Base-by-base conservation (phyloP, 2,113 vertebrate species). In the Menidia beryllina region DNA sequence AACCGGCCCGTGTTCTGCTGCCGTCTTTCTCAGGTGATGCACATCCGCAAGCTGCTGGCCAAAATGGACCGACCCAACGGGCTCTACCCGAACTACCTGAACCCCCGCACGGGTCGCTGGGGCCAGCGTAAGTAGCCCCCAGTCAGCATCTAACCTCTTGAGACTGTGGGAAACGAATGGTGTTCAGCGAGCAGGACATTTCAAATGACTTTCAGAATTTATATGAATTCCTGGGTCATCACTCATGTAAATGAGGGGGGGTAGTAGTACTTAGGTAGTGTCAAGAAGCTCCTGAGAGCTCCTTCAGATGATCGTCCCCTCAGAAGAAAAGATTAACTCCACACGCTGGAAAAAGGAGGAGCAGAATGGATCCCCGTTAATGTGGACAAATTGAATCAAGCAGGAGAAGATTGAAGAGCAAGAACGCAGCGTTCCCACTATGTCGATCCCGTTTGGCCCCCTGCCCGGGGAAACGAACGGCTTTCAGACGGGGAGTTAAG, bases 11-110 rank as follows among this genome's bases (percentile, higher is more conserved):
- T 53, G 2, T 45, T 4, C n/a, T n/a, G n/a, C n/a, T 68, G 15
- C 2, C 58, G 5, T 47, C 39, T 7, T 4, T 52, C 3, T 76
- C 91, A 99, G 98, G 98, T 99, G 74, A 97, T 99, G 96, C 96
- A 98, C 87, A 98, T 99, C 90, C 91, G 98, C 70, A 98, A 98
- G 89, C 92, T 98, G 14, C 94, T 99, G 38, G 96, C 97, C 89
- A 99, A 98, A 93, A 99, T 99, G 98, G 97, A 99, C 82, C 93
- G 97, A 73, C 98, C 97, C 81, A 98, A 99, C 63, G 98, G 98
- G 48, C 97, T 99, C 57, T 99, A 99, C 88, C 98, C 98, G 49
- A 99, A 99, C 91, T 99, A 99, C 91, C 92, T 99, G 93, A 99
- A 99, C 82, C 98, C 98, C 54, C 95, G 97, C 54, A 99, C 97